These are phyloP conservation scores for Petroica traversi DNA, from an alignment of 2,113 vertebrate species.

Conservation along the genomic window DNA sequence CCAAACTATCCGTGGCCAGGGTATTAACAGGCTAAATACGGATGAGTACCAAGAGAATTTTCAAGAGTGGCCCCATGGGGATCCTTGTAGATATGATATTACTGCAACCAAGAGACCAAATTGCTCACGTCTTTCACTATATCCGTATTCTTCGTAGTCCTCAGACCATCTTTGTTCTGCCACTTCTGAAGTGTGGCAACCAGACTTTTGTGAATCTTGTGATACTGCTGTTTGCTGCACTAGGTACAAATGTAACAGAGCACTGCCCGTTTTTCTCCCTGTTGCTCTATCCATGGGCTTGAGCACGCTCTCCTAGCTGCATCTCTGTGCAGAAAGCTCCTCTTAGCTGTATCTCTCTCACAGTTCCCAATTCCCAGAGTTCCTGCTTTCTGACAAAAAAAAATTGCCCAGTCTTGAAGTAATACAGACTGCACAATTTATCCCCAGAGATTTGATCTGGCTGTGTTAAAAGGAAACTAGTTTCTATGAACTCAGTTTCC, in stretches of 20 bases:
- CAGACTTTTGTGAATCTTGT: neutral
- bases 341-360: neutral
- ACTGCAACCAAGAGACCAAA: neutral
- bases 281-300: fast-evolving
- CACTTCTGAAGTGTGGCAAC: neutral
- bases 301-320: neutral
- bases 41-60: neutral
- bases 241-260: neutral
- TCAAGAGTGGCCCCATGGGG: neutral
- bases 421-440: neutral
- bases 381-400: neutral
- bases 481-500: neutral
- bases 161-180: neutral
- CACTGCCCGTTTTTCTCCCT: neutral
- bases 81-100: neutral
- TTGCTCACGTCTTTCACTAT: neutral
- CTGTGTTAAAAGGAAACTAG: neutral
- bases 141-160: neutral
- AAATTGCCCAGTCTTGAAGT: neutral
- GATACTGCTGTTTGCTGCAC: neutral
- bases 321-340: neutral
- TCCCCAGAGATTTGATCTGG: neutral
- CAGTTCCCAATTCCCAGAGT: neutral
- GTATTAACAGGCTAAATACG: neutral
- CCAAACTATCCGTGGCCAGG: neutral